Base-by-base conservation (phyloP, 2,113 vertebrate genomes). In the Himantopus leucocephalus region DNA sequence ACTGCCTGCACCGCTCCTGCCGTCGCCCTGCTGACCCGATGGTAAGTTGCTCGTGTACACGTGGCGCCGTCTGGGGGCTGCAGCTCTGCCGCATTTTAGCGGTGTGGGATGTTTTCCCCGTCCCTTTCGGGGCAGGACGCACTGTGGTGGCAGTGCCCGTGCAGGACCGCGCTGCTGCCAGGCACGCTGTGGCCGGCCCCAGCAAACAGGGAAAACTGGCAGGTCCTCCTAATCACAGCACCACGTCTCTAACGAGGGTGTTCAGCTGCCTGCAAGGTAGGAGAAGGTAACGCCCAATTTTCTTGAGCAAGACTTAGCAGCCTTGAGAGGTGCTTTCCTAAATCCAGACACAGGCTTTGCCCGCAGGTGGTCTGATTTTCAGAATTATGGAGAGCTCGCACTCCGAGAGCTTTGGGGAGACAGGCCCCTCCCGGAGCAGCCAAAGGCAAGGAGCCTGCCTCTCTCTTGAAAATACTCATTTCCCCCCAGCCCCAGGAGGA, bases 111-210 rank as follows among this genome's bases (percentile, higher is more conserved):
- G 82, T 58, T 52, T 37, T 27, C 18, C 66, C 1, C 10, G 5
- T 37, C 37, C n/a, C 62, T 50, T 26, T 26, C 0, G 1, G 85
- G 56, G 66, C 45, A 47, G 64, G 52, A 43, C 0, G 1, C 0
- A 4, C 67, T 43, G 1, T 3, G 2, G 6, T 32, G 39, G 50
- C 76, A 30, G 55, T 19, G 75, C 19, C 70, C 0, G 0, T 8
- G 55, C 32, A 22, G 73, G 43, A 8, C 20, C 4, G 37, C 0
- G 9, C 59, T 22, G 71, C 86, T 27, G 60, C 50, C 64, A 21
- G 39, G 41, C 43, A 11, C 4, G 3, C 72, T 2, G 1, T 0
- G 43, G 39, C 3, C 2, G 9, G 37, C 14, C 50, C 62, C 14
- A 7, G 48, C 41, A 35, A 13, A 2, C 8, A 0, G 43, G 43